Percentiles rank a stretch among this genome's conserved stretches.
Evolutionary conservation across 2,113 vertebrate species (phyloP).

Genomic region (Misgurnus mizolepis): DNA sequence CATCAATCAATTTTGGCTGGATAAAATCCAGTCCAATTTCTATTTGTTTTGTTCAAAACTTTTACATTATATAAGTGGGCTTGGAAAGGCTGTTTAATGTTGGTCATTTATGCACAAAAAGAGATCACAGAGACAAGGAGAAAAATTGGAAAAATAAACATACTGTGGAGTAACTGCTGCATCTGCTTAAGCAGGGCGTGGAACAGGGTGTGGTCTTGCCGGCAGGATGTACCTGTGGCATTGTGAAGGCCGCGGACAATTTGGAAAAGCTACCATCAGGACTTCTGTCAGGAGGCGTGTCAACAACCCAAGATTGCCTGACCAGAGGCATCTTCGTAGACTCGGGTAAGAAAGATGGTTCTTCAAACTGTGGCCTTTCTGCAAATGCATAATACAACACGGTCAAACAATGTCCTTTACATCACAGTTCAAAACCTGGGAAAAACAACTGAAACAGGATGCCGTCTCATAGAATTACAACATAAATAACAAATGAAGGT

Average conservation of each 20-base stretch:
- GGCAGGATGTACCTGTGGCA: conserved; percentile 74
- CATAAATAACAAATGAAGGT: not conserved
- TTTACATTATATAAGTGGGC: too few relatives aligned
- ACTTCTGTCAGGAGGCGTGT: conserved; percentile 47
- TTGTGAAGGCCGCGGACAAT: conserved; percentile 71
- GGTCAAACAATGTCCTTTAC: not conserved
- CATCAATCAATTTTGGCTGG: too few relatives aligned
- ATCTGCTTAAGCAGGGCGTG: conserved; percentile 85
- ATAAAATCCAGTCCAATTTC: too few relatives aligned
- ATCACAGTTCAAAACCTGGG: not conserved
- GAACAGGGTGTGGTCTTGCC: conserved; percentile 66
- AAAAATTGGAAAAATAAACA: conserved; percentile 33
- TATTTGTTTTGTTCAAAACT: too few relatives aligned
- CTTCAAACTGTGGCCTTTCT: conserved; percentile 47
- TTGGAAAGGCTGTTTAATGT: not conserved
- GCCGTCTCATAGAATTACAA: not conserved
- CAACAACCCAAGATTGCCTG: conserved; percentile 30
- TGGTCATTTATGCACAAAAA: not conserved
- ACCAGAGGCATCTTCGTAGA: conserved; percentile 18
- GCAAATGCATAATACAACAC: conserved; percentile 4
- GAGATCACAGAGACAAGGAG: not conserved
- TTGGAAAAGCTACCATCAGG: conserved; percentile 64
- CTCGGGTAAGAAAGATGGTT: conserved; percentile 28
- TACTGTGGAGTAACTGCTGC: conserved; percentile 82
- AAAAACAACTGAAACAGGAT: not conserved